Evolutionary conservation across 2,888 invertebrate genomes (phyloP), one percentile per base, ranked within the genome.

Genomic region (Acanthopleura granulata): DNA sequence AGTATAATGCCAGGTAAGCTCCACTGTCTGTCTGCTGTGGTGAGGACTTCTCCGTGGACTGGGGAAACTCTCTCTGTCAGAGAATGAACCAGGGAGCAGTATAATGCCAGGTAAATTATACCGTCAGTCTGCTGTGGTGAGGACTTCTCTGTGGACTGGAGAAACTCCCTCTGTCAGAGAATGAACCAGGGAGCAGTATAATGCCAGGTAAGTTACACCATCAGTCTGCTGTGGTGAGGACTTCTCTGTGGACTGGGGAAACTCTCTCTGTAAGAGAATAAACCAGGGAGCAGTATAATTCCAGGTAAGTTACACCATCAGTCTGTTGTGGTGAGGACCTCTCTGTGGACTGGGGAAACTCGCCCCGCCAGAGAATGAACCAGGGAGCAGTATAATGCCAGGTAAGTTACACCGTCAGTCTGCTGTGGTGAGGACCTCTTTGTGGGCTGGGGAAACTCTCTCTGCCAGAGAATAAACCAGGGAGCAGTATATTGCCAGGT

Each of bases 271-370:
- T 99, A 99, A 0, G 99, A 98, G 92, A 99, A 99, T 90, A 99
- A 99, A 89, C 99, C 99, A 0, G 99, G 99, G 1, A 97, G 97
- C 87, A 98, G 98, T n/a, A 99, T 99, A 83, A 99, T 99, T 99
- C 99, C 99, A 29, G 99, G 95, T 93, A 84, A 88, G 78, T 66
- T 6, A 57, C 9, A 6, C 16, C 91, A 92, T 93, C 74, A 92
- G 95, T 83, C 93, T 99, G 87, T 92, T 99, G 79, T 99, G 96
- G 0, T 98, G 98, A 0, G 99, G 99, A 0, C 99, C 99, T 0
- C 93, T 99, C 30, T 98, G 98, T 89, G 99, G 99, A 0, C 92
- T 99, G 0, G 98, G 95, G 0, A 99, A 99, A 91, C 92, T 99
- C 0, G 93, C 93, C 78, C 93, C 99, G 83, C 99, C 99, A 0